Evolutionary conservation across 2,888 invertebrate species (phyloP), one percentile per base, ranked within the genome.

Genomic region (Gymnosoma rotundatum): DNA sequence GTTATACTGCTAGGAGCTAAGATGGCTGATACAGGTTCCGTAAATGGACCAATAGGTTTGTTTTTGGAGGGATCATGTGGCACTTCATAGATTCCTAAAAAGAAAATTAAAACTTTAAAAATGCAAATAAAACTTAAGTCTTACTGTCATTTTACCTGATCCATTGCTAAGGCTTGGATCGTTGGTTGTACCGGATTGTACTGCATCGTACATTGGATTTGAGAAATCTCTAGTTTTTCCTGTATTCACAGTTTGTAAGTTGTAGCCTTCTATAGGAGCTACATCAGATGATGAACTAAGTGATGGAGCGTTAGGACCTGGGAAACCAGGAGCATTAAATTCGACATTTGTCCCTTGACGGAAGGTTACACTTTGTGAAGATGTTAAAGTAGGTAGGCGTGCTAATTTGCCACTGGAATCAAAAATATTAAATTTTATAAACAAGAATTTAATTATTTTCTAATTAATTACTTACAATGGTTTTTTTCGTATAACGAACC

Each of bases 191-290:
- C 94, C 94, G 86, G 95, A 93, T 87, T 95, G 95, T 75, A 96
- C 96, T 64, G 97, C 97, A 90, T 99, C 99, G 92, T 99, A 99
- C 97, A 99, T 98, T 64, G 99, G 99, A 93, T 99, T 99, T 90
- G 97, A 96, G 93, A 99, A 99, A 93, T 99, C 98, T 72, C 98
- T 94, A 79, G 95, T 95, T 92, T 97, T 97, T 42, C 88, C 87
- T 87, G 95, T 94, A 88, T 94, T 94, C 3, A 96, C 94, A 85
- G 97, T 96, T 89, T 96, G 96, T 88, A 97, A 92, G 89, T 94
- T 95, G 92, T 97, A 97, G 81, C 96, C 96, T 89, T 96, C 97
- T 48, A 95, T 92, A 12, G 95, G 95, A 16, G 91, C 89, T 70
- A 91, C 95, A 85, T 90, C 90, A 8, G 86, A 87, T 21, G 87